Conservation (phyloP, 2,113 vertebrate species). For the Pelmatolapia mariae region DNA sequence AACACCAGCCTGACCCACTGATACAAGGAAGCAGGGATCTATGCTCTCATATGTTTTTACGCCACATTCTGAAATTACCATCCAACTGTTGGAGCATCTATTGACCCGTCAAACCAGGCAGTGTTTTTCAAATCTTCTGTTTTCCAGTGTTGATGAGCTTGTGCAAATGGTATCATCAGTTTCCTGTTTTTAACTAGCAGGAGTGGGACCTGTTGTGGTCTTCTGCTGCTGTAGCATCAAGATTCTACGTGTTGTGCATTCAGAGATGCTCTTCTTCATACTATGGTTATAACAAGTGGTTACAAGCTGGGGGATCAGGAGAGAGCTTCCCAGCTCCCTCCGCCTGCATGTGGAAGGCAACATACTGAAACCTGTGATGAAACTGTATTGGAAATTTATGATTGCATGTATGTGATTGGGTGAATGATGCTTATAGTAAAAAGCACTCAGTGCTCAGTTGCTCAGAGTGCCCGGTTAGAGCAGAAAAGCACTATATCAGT, state of each 20-base stretch:
- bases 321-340: background rate
- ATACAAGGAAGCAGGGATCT: background rate
- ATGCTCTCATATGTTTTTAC: background rate
- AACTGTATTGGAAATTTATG: background rate
- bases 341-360: background rate
- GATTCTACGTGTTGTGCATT: background rate
- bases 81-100: background rate
- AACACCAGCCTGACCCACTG: background rate
- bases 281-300: background rate
- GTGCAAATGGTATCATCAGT: background rate
- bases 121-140: background rate
- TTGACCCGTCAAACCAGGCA: background rate
- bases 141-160: background rate
- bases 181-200: background rate
- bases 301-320: background rate
- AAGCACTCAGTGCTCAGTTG: background rate
- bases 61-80: background rate
- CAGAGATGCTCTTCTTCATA: background rate
- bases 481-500: background rate
- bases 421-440: background rate
- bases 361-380: background rate
- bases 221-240: background rate
- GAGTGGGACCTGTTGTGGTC: background rate
- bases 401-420: background rate
- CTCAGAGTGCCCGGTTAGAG: background rate